Base-by-base conservation (phyloP, 37 sponge, comb jelly and placozoan genomes). In the Halisarca cf. caerulea region DNA sequence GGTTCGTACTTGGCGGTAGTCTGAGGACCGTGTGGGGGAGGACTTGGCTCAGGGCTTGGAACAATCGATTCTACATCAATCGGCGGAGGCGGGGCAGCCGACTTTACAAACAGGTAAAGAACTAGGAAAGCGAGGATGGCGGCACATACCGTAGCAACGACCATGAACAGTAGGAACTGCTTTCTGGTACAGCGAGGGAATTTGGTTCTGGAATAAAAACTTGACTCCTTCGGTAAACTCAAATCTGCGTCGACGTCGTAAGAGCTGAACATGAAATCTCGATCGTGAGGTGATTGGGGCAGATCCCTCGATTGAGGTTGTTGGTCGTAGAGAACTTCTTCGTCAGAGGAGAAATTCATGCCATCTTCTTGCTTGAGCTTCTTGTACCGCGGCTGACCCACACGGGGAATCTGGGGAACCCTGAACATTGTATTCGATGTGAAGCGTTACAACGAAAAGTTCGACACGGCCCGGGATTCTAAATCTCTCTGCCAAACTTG, bases 191-290 rank as follows among this genome's bases (percentile, higher is more conserved):
- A 40, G 25, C 77, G 41, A 4, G 77, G 25, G 0, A 74, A 4
- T 2, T 24, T 40, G 11, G 21, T 36, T 38, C 36, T 74, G 23
- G 25, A 4, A 8, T 1, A 0, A 37, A 15, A 39, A 40, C 24
- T 40, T 21, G 43, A 41, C 2, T 74, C 77, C 15, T 62, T 62
- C 41, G 77, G 77, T 6, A 74, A 37, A 40, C 25, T 3, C n/a
- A 74, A 44, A 25, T 74, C 77, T 24, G 0, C 77, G 11, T 74
- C 25, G 20, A 74, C 45, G 25, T 74, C 77, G 45, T 74, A 74
- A 23, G 77, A 74, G 45, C 77, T 74, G 44, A 74, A 74, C 45
- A 74, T 74, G 4, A 68, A 68, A 3, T 30, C 69, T 2, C 17
- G 35, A 8, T 68, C 51, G 9, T 8, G 18, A 6, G 9, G n/a